phyloP scores from a whole-genome alignment of 2,888 invertebrate genomes.

The Frankliniella intonsa region DNA sequence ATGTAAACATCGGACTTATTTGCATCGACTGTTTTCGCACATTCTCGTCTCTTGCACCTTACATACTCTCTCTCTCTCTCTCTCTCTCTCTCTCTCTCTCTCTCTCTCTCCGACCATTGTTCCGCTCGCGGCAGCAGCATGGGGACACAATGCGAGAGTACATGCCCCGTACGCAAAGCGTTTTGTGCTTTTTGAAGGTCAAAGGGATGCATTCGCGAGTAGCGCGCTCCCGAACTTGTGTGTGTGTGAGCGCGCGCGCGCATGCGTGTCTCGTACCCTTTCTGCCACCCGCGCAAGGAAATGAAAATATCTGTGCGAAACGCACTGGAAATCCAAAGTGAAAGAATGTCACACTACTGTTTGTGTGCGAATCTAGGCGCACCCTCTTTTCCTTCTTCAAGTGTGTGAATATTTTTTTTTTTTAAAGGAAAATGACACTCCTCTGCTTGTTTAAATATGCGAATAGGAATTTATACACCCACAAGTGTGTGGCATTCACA shows the following conservation, averaged over 20 bases:
- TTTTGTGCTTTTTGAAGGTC: not conserved
- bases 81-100: not conserved
- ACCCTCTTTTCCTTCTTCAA: too few relatives aligned
- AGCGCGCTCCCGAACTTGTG: not conserved
- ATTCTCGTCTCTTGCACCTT: not conserved
- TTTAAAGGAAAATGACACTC: too few relatives aligned
- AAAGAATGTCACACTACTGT: too few relatives aligned
- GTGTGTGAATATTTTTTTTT: too few relatives aligned
- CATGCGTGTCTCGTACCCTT: too few relatives aligned
- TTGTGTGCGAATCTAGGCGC: too few relatives aligned
- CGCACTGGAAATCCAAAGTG: not conserved
- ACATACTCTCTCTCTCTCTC: not conserved
- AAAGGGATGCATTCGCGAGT: conserved; percentile 1
- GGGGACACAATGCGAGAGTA: not conserved
- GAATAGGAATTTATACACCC: too few relatives aligned
- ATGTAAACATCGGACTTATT: conserved; percentile 12
- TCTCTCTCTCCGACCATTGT: conserved; percentile 1
- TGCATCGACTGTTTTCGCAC: conserved; percentile 22
- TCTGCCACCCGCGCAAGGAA: not conserved
- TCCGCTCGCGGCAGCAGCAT: not conserved
- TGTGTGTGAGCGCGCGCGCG: not conserved
- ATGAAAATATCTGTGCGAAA: not conserved
- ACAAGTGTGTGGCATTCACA: too few relatives aligned
- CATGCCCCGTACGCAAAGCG: not conserved
- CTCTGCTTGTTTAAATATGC: too few relatives aligned